Evolutionary conservation across 2,797 vertebrate genomes (phyloP).

Genomic region (Huso huso): DNA sequence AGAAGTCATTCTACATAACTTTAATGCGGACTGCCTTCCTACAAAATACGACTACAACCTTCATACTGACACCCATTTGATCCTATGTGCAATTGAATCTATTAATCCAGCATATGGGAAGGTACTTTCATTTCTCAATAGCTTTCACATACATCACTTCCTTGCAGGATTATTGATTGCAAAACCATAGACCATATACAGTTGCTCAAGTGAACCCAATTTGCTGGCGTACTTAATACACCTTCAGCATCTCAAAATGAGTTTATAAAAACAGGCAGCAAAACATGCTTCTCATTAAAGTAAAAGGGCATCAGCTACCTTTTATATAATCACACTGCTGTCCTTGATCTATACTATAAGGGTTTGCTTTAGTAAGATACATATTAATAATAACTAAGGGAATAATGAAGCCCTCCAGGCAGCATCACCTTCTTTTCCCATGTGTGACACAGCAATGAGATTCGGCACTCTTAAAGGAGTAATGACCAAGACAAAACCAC

Average conservation of each 20-base stretch:
- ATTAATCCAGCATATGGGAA: background rate
- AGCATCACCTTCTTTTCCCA: too few relatives aligned
- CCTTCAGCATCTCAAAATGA: constrained; percentile 9
- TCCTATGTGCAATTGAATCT: background rate
- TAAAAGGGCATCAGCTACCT: constrained; percentile 29
- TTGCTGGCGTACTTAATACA: background rate
- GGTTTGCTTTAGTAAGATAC: too few relatives aligned
- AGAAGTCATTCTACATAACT: too few relatives aligned
- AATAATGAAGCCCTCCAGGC: too few relatives aligned
- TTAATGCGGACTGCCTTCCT: too few relatives aligned
- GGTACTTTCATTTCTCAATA: background rate
- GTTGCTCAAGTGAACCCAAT: background rate
- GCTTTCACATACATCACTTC: background rate
- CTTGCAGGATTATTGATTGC: background rate
- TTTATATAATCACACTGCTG: constrained; percentile 28
- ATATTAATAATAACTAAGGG: too few relatives aligned
- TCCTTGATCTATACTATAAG: constrained; percentile 5
- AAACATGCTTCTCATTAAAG: constrained; percentile 36
- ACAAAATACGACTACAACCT: too few relatives aligned
- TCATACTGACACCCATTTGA: too few relatives aligned
- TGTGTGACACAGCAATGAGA: too few relatives aligned
- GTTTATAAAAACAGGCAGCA: constrained; percentile 32
- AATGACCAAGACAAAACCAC: too few relatives aligned
- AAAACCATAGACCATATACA: background rate
- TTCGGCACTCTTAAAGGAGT: too few relatives aligned